Evolutionary conservation across 2,113 vertebrate species (phyloP), one percentile per base, ranked within the genome.

Genomic region (Rhinolophus sinicus): DNA sequence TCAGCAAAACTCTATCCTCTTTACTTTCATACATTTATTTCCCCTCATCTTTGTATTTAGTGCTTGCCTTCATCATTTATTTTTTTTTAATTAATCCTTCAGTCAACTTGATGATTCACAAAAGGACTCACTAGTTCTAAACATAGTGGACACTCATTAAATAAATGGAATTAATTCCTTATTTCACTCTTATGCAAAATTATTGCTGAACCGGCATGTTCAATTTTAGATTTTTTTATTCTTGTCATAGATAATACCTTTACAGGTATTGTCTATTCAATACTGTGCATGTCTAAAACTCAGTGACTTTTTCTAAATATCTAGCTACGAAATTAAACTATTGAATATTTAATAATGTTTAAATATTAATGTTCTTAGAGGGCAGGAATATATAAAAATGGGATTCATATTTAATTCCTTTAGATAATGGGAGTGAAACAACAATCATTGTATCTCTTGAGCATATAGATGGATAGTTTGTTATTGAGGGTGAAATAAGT

Each of bases 341-440:
- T 54, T 98, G 78, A 98, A 98, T 98, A 97, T 97, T 97, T 98
- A 96, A 97, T 97, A 93, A 67, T 88, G 84, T 97, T 97, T 97
- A 97, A 98, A 97, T 97, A 97, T 98, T 97, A 96, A 97, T 97
- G 54, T 97, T 97, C 95, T 98, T 97, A 97, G 94, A 97, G 97
- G 96, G 97, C 81, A 97, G 65, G 92, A 97, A 97, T 97, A 97
- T 95, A 97, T 97, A 97, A 97, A 96, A 98, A 78, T 95, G 76
- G 72, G 69, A 96, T 96, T 97, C 97, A 98, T 97, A 96, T 98
- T 97, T 98, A 97, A 98, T 97, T 98, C 97, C 81, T 90, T 97
- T 95, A 97, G 97, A 97, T 97, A 93, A 96, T 89, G 67, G 69
- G 90, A 89, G 77, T 94, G 90, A 93, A 97, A 97, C 86, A 97